phyloP scores from a whole-genome alignment of 2,113 vertebrate genomes.

The Dermatemys mawii region DNA sequence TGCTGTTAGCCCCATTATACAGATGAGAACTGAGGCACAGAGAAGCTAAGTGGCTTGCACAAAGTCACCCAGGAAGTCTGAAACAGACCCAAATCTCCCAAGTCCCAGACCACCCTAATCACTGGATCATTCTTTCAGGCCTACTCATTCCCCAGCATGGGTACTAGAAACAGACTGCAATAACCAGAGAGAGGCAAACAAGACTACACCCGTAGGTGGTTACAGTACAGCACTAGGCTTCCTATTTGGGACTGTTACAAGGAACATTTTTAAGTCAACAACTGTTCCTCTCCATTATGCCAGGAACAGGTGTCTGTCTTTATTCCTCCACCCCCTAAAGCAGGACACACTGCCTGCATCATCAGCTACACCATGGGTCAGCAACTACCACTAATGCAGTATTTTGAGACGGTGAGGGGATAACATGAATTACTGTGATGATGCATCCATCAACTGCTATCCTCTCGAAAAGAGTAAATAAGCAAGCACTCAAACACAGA shows the following conservation, averaged over 20 bases:
- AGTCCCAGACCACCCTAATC: background rate
- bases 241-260: background rate
- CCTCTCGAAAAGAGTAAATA: constrained; percentile 46
- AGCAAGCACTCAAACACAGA: constrained; percentile 19
- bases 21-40: background rate
- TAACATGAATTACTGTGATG: constrained; percentile 48
- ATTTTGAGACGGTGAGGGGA: constrained; percentile 56
- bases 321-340: background rate
- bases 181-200: background rate
- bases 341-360: background rate
- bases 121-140: background rate
- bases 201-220: background rate
- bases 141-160: too few relatives aligned
- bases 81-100: background rate
- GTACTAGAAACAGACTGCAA: too few relatives aligned
- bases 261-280: background rate
- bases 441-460: constrained; percentile 59
- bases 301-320: background rate
- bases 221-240: background rate
- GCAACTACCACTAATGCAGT: constrained; percentile 45
- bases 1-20: background rate
- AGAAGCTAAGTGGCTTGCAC: background rate
- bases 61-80: background rate
- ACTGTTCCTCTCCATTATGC: background rate
- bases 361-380: background rate